Conservation (phyloP, 2,888 invertebrate genomes). For the Chouioia cunea region DNA sequence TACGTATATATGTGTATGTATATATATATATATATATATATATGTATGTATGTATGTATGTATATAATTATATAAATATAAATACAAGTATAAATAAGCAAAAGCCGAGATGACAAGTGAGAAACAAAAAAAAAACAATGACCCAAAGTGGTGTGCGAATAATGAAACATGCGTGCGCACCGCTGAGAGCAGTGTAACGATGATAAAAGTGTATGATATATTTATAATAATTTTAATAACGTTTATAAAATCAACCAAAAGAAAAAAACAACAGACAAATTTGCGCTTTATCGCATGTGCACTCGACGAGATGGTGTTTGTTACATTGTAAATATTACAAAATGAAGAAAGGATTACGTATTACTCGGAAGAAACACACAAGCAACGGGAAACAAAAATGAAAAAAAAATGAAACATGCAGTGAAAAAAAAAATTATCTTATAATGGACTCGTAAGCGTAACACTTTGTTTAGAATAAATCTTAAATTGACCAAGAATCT, state of each 20-base stretch:
- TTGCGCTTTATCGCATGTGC: constrained; percentile 35
- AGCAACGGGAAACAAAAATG: constrained; percentile 51
- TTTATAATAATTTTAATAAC: constrained; percentile 68
- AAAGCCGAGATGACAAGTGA: constrained; percentile 30
- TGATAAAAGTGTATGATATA: constrained; percentile 65
- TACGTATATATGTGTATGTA: constrained; percentile 51
- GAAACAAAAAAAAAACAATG: constrained; percentile 22
- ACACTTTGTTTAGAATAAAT: constrained; percentile 69
- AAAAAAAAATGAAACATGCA: constrained; percentile 50
- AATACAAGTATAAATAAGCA: constrained; percentile 9
- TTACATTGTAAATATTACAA: constrained; percentile 47
- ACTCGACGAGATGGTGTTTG: constrained; percentile 43
- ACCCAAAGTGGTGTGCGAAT: constrained; percentile 2
- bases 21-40: constrained; percentile 48
- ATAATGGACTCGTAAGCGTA: constrained; percentile 65
- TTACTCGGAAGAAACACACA: constrained; percentile 53
- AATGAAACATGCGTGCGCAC: constrained; percentile 51
- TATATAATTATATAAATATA: constrained; percentile 47
- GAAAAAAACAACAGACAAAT: constrained; percentile 20
- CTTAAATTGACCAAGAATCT: constrained; percentile 65
- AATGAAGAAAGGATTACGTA: constrained; percentile 53
- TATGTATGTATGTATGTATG: constrained; percentile 51
- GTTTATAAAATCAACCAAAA: constrained; percentile 65
- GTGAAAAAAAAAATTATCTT: constrained; percentile 54
- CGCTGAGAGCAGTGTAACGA: constrained; percentile 50